phyloP scores from a whole-genome alignment of 2,113 vertebrate genomes.

The Oreochromis spilurus region DNA sequence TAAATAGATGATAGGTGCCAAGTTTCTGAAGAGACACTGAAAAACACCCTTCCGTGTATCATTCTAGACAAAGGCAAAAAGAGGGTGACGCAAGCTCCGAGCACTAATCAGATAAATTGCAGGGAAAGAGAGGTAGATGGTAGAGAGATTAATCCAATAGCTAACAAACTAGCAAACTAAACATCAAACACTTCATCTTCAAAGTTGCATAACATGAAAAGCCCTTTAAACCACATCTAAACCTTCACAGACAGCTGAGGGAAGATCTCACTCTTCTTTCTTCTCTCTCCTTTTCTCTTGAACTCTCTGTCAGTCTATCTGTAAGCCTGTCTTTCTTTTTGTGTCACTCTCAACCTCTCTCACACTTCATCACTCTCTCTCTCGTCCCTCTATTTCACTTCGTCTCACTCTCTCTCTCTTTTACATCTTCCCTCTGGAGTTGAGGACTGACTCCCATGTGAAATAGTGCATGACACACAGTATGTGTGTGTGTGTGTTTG shows the following conservation, averaged over 20 bases:
- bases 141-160: constrained; percentile 59
- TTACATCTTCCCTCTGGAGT: constrained; percentile 29
- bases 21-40: constrained; percentile 47
- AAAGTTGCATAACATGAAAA: constrained; percentile 72
- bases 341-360: background rate
- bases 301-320: constrained; percentile 48
- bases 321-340: constrained; percentile 1
- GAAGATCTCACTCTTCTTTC: constrained; percentile 54
- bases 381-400: background rate
- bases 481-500: background rate
- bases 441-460: constrained; percentile 43
- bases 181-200: constrained; percentile 71
- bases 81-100: constrained; percentile 35
- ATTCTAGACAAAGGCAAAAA: constrained; percentile 45
- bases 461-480: constrained; percentile 54
- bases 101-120: constrained; percentile 60
- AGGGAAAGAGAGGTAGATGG: constrained; percentile 27
- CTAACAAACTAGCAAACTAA: constrained; percentile 63
- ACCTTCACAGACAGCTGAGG: constrained; percentile 51
- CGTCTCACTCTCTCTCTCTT: background rate
- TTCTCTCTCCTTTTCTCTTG: constrained; percentile 39
- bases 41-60: constrained; percentile 37
- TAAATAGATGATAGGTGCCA: constrained; percentile 64
- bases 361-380: background rate
- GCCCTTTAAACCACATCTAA: constrained; percentile 64